Evolutionary conservation across 2,888 invertebrate genomes (phyloP).

Genomic region (Macrosoma leucophasiata): DNA sequence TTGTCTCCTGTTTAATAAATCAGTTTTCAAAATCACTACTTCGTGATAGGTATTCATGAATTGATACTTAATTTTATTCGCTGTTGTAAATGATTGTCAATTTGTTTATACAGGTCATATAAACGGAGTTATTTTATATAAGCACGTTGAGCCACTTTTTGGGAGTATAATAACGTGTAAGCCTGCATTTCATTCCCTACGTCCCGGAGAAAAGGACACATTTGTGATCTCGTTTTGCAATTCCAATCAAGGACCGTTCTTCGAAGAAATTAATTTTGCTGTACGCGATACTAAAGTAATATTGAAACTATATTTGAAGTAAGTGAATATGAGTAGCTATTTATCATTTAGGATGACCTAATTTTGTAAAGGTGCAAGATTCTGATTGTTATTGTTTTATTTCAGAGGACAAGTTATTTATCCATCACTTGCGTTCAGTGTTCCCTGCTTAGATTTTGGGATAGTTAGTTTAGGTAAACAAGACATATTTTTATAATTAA

Average conservation of each 20-base stretch:
- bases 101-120: conserved; percentile 65
- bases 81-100: no score
- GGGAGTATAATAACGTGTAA: conserved; percentile 72
- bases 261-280: conserved; percentile 76
- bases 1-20: no score
- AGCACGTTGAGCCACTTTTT: conserved; percentile 63
- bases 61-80: no score
- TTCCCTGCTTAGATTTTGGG: conserved; percentile 73
- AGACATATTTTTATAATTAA: conserved; percentile 16
- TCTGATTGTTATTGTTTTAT: conserved; percentile 7
- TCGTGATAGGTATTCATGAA: no score
- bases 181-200: conserved; percentile 60
- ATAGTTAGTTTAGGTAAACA: conserved; percentile 75
- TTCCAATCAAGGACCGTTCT: conserved; percentile 75
- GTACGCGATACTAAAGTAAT: conserved; percentile 76
- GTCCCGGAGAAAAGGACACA: conserved; percentile 66
- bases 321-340: conserved; percentile 38
- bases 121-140: conserved; percentile 71
- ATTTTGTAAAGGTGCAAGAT: no score
- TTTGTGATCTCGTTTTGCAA: conserved; percentile 76
- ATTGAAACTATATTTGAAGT: conserved; percentile 75
- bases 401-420: conserved; percentile 78
- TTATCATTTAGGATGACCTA: no score
- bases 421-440: conserved; percentile 74
- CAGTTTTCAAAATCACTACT: no score